These are phyloP conservation scores for Cotesia chilonis DNA, from an alignment of 1,140 invertebrate species.

Conservation along the genomic window DNA sequence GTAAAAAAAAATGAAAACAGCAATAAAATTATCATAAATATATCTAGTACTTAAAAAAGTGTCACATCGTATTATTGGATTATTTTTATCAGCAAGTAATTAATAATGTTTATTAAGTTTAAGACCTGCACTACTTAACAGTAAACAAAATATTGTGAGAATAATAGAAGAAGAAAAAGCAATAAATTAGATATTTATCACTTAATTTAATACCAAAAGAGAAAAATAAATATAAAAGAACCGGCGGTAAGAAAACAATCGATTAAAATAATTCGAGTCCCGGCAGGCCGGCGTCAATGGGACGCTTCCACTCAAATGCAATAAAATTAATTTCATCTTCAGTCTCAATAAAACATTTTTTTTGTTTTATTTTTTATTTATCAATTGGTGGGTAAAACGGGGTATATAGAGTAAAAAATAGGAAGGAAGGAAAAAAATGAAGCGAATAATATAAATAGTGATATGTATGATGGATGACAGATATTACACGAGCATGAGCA, in stretches of 20 bases:
- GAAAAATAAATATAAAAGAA: not conserved
- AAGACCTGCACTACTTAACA: too few relatives aligned
- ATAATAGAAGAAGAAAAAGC: too few relatives aligned
- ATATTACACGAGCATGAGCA: not conserved
- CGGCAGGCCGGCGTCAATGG: not conserved
- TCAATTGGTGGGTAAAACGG: not conserved
- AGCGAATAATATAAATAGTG: not conserved
- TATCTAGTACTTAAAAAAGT: too few relatives aligned
- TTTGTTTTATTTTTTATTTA: not conserved
- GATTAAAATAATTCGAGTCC: conserved; percentile 20
- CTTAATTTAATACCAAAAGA: too few relatives aligned
- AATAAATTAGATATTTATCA: too few relatives aligned
- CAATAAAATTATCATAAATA: too few relatives aligned
- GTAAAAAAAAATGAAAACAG: too few relatives aligned
- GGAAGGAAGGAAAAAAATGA: not conserved
- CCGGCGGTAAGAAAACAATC: conserved; percentile 13
- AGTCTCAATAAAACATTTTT: not conserved
- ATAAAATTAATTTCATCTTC: conserved; percentile 31
- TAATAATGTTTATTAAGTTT: too few relatives aligned
- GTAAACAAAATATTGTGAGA: too few relatives aligned
- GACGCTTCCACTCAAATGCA: conserved; percentile 19
- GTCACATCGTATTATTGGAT: too few relatives aligned
- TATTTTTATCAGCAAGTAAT: too few relatives aligned
- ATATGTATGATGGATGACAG: too few relatives aligned
- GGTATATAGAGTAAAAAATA: not conserved